phyloP scores from a whole-genome alignment of 2,888 invertebrate genomes.

The Prenolepis imparis region DNA sequence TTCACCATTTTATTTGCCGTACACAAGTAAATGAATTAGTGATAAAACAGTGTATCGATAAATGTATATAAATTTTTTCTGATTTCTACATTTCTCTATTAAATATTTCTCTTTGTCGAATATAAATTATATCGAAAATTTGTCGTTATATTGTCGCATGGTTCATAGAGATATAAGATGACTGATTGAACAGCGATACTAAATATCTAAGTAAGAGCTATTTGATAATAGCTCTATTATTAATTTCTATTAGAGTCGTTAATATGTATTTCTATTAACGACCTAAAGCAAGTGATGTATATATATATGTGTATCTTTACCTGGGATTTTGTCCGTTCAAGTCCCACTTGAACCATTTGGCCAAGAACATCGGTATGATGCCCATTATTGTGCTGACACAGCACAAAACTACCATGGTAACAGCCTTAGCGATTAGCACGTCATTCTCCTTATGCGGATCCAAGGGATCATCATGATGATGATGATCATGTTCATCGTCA shows the following conservation, averaged over 20 bases:
- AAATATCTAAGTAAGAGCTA: neutral
- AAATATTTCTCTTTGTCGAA: neutral
- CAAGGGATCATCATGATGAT: constrained; percentile 10
- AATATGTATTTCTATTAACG: neutral
- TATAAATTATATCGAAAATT: neutral
- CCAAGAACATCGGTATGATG: constrained; percentile 90
- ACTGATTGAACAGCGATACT: neutral
- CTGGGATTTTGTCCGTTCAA: constrained; percentile 80
- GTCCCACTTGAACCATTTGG: constrained; percentile 89
- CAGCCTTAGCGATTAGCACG: constrained; percentile 91
- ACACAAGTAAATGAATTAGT: neutral
- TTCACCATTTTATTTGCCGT: neutral
- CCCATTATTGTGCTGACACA: constrained; percentile 92
- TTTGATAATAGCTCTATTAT: neutral
- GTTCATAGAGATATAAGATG: neutral
- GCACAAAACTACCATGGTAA: constrained; percentile 93
- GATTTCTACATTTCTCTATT: neutral
- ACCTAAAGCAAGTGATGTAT: neutral
- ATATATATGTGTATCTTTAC: too few species aligned
- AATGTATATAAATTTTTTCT: neutral
- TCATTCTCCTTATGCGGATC: constrained; percentile 70
- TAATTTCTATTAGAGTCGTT: neutral
- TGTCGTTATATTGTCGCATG: neutral
- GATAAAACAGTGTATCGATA: neutral
- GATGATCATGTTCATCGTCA: neutral